Base-by-base conservation (phyloP, 2,113 vertebrate species). In the Ammospiza nelsoni region DNA sequence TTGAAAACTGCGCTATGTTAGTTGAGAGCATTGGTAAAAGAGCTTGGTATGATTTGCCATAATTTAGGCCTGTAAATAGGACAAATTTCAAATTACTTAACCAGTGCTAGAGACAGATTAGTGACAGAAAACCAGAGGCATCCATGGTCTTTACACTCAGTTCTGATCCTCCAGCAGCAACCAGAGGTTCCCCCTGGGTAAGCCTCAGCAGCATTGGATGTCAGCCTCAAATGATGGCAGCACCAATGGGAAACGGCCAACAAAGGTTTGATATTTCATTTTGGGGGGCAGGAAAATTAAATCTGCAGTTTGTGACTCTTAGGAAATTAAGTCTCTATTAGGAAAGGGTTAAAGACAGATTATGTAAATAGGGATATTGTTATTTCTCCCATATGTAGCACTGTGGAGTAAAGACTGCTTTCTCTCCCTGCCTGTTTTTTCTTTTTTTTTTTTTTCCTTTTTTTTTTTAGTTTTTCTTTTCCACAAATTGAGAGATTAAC, bases 401-500 rank as follows among this genome's bases (percentile, higher is more conserved):
- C 77, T 89, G 77, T 90, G 51, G 90, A 94, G 94, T 12, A 24
- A 93, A 94, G 88, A 80, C 93, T 49, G 91, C 92, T 95, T 97
- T 96, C 89, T 95, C 92, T 93, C 89, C 15, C 58, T 75, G 74
- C 27, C 51, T 86, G 52, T 6, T 18, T 62, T 84, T 71, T 37
- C 9, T 27, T 12, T 41, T 49, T 54, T n/a, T n/a, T n/a, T 35
- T 5, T 18, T 44, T 54, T 5, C 19, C 8, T 4, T 23, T 12
- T 28, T 59, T 58, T 93, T 97, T 94, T 94, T 44, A 95, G 94
- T 96, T 97, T 97, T 97, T 96, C 95, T 97, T 96, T 94, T 97
- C 96, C 96, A 95, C 98, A 98, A 98, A 97, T 98, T 98, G 98
- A 98, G 98, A 98, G 98, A 98, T 98, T 98, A 98, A 99, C 97